Evolutionary conservation across 2,888 invertebrate genomes (phyloP).

Genomic region (Harmothoe impar): DNA sequence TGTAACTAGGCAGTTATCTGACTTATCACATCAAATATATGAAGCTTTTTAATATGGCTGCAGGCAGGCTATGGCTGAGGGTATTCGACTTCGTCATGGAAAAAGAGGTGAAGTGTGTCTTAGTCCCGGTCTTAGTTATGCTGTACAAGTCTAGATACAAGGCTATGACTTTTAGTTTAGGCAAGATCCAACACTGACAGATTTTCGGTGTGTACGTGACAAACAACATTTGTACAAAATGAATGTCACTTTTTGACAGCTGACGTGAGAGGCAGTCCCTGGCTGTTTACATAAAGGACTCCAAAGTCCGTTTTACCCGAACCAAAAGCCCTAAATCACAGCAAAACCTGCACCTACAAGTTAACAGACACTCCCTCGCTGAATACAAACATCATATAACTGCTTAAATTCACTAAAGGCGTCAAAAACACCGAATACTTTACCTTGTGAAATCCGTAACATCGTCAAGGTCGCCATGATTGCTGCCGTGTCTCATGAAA

Average conservation of each 20-base stretch:
- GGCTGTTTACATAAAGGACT: too few species aligned
- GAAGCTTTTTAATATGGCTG: background rate
- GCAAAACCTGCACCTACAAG: background rate
- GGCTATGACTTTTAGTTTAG: too few species aligned
- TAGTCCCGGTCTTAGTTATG: too few species aligned
- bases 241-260: too few species aligned
- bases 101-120: too few species aligned
- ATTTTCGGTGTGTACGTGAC: too few species aligned
- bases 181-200: too few species aligned
- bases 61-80: background rate
- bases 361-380: background rate
- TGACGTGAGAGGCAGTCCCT: too few species aligned
- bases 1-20: background rate
- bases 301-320: background rate
- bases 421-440: background rate
- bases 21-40: background rate
- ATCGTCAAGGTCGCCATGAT: slow-evolving; percentile 55
- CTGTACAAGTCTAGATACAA: too few species aligned
- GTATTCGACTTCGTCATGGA: background rate
- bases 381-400: background rate
- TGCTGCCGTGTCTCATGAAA: slow-evolving; percentile 21
- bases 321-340: background rate
- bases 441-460: background rate
- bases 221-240: too few species aligned
- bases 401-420: background rate